Evolutionary conservation across 2,797 vertebrate species (phyloP).

Genomic region (Crenuchus spilurus): DNA sequence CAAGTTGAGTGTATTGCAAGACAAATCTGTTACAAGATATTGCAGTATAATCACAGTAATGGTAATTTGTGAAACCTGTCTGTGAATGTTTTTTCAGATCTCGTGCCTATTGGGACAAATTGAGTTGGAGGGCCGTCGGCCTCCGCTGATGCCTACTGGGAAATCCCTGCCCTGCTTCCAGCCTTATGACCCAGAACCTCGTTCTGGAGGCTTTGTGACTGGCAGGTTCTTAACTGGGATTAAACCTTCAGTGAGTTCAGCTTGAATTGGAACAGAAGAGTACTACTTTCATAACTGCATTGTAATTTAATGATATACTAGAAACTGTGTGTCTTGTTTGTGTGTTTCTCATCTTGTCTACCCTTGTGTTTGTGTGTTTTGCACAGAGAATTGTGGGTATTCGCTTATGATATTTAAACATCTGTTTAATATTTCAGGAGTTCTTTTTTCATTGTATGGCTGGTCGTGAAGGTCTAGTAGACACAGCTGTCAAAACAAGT

Average conservation of each 20-base stretch:
- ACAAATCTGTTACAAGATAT: too few species aligned
- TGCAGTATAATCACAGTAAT: too few species aligned
- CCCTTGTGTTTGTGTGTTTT: too few species aligned
- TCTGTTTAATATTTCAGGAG: constrained; percentile 76
- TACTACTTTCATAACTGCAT: neutral
- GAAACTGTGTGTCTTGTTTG: too few species aligned
- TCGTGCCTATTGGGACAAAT: constrained; percentile 96
- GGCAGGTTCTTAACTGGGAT: constrained; percentile 97
- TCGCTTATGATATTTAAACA: neutral
- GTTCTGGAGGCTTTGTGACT: constrained; percentile 92
- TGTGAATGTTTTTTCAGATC: constrained; percentile 84
- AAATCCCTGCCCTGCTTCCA: constrained; percentile 95
- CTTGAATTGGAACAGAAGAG: neutral
- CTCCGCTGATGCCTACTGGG: constrained; percentile 95
- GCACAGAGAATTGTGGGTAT: too few species aligned
- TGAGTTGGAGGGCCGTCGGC: constrained; percentile 94
- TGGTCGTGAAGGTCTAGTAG: constrained; percentile 94
- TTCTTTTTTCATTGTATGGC: constrained; percentile 99
- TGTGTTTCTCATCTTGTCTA: too few species aligned
- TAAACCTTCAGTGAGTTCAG: constrained; percentile 84
- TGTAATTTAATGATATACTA: neutral
- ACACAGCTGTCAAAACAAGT: constrained; percentile 97
- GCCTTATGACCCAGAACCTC: constrained; percentile 88
- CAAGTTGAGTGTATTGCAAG: too few species aligned
- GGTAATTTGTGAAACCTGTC: too few species aligned